Base-by-base conservation (phyloP, 23 tunicate genomes). In the Botrylloides violaceus region DNA sequence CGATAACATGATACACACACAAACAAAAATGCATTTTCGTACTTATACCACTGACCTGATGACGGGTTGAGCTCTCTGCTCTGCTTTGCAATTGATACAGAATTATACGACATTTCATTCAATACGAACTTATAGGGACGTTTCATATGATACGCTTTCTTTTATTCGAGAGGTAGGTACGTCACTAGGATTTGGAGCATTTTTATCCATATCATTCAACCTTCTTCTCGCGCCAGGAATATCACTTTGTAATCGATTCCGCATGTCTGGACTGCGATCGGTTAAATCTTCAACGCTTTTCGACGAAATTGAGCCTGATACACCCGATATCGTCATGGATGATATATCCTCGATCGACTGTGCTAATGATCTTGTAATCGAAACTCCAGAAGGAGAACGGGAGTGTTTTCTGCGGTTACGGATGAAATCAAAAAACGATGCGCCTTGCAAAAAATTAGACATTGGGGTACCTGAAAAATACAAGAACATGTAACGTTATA, bases 301-400 rank as follows among this genome's bases (percentile, higher is more conserved):
- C 71, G 77, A 65, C 1, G n/a, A n/a, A n/a, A n/a, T n/a, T n/a
- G n/a, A n/a, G n/a, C n/a, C n/a, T n/a, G 34, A 29, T 59, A 39
- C 77, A 0, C 36, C 59, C 18, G 75, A 6, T 29, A 50, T 23
- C 49, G 78, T 29, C 50, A 27, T 50, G 74, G 58, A 29, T 18
- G 71, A 22, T 36, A 30, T 58, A 2, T 77, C 66, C 15, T 73
- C 80, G n/a, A 29, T 53, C 56, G 70, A 53, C 18, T 72, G 70
- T 30, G 79, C 70, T 3, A 33, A 19, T 9, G 74, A 43, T 26
- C 37, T 27, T 25, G 92, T 65, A 15, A 78, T 39, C 33, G 92
- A 84, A 49, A 84, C 27, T 39, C 78, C 79, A 20, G 92, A 84
- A 29, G 80, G 47, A 55, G 92, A 72, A n/a, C 92, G 76, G 24